Conservation (phyloP, 2,888 invertebrate genomes). For the Tinea pellionella region DNA sequence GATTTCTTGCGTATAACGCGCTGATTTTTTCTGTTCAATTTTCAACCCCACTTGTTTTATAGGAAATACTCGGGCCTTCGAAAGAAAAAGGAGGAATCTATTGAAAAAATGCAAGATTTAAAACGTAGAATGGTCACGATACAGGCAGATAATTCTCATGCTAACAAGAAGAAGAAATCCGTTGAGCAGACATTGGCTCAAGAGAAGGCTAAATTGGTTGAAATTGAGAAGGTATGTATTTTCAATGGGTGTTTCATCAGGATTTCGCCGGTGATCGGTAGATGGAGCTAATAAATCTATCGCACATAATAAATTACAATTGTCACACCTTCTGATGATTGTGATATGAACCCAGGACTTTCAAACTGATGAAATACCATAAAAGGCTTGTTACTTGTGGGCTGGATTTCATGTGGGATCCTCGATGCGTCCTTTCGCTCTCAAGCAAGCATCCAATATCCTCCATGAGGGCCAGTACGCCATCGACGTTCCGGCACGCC, state of each 20-base stretch:
- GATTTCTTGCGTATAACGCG: no score
- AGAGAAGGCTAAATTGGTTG: constrained; percentile 75
- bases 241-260: neutral
- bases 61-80: constrained; percentile 71
- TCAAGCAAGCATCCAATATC: no score
- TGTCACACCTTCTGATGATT: no score
- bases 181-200: constrained; percentile 75
- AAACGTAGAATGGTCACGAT: constrained; percentile 75
- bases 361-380: no score
- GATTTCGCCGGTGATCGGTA: neutral
- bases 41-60: neutral
- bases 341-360: no score
- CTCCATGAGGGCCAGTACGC: no score
- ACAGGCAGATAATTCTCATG: constrained; percentile 74
- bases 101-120: constrained; percentile 23
- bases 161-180: constrained; percentile 81
- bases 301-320: neutral
- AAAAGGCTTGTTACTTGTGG: no score
- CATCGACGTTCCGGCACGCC: no score
- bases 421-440: no score
- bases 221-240: constrained; percentile 46
- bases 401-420: no score
- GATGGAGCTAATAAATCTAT: neutral
- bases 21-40: no score
- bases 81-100: constrained; percentile 67